phyloP scores from a whole-genome alignment of 2,113 vertebrate species.

The Tyto alba region DNA sequence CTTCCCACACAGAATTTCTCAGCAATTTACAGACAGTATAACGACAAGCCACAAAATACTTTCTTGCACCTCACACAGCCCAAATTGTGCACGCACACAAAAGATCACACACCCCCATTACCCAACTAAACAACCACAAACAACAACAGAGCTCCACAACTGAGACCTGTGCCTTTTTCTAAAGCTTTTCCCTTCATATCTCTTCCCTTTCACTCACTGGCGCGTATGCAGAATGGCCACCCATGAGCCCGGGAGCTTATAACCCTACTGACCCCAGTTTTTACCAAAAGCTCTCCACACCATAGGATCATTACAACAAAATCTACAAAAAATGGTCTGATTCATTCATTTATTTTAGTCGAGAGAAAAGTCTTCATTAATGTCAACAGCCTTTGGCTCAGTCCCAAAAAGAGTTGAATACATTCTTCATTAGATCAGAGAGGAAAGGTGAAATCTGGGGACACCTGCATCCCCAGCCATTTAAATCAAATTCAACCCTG shows the following conservation, averaged over 20 bases:
- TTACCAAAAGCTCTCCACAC: background rate
- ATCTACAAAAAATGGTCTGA: background rate
- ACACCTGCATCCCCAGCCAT: conserved; percentile 1
- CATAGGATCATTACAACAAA: background rate
- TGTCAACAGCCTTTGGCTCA: background rate
- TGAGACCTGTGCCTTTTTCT: background rate
- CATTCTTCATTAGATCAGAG: background rate
- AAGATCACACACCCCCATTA: fast-evolving
- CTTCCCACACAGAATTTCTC: background rate
- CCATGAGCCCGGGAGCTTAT: background rate
- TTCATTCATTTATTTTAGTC: background rate
- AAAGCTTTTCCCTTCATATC: fast-evolving
- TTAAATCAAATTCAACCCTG: background rate
- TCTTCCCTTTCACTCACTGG: background rate
- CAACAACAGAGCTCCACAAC: background rate
- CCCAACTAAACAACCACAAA: background rate
- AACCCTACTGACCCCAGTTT: background rate
- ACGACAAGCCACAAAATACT: background rate
- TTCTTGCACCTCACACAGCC: background rate
- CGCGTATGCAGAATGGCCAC: fast-evolving
- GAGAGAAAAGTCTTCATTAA: background rate
- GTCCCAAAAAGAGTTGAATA: background rate
- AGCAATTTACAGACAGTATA: background rate
- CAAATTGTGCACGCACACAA: background rate
- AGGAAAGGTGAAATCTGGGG: conserved; percentile 15